These are phyloP conservation scores for Pionites leucogaster DNA, from an alignment of 2,113 vertebrate species.

Conservation along the genomic window DNA sequence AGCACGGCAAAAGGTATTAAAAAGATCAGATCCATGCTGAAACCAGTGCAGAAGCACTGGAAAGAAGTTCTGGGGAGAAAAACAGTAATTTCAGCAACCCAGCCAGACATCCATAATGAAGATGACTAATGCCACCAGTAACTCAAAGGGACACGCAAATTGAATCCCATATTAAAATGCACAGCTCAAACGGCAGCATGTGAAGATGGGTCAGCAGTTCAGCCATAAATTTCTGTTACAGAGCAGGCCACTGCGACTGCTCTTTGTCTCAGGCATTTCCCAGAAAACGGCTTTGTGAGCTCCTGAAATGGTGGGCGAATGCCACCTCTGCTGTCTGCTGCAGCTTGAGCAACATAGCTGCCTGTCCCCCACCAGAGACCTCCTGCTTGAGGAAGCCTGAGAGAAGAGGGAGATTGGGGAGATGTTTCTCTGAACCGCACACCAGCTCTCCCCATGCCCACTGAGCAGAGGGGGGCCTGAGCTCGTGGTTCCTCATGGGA, in stretches of 20 bases:
- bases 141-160: background rate
- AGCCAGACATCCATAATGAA: background rate
- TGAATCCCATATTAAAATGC: background rate
- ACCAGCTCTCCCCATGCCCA: rapidly evolving
- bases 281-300: background rate
- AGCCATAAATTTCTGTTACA: background rate
- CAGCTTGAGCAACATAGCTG: rapidly evolving
- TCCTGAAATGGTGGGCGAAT: rapidly evolving
- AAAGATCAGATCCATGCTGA: background rate
- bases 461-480: background rate
- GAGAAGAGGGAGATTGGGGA: background rate
- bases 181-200: background rate
- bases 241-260: background rate
- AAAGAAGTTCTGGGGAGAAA: background rate
- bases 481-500: rapidly evolving
- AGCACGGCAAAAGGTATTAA: background rate
- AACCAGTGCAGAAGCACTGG: background rate
- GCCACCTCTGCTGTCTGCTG: background rate
- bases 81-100: background rate
- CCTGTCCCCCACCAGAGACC: rapidly evolving
- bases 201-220: conserved; percentile 29
- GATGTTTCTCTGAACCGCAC: background rate
- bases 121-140: conserved; percentile 11
- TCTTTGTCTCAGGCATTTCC: background rate
- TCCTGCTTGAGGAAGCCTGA: background rate